These are phyloP conservation scores for Amphipyra berbera DNA, from an alignment of 2,888 invertebrate species.

Conservation along the genomic window DNA sequence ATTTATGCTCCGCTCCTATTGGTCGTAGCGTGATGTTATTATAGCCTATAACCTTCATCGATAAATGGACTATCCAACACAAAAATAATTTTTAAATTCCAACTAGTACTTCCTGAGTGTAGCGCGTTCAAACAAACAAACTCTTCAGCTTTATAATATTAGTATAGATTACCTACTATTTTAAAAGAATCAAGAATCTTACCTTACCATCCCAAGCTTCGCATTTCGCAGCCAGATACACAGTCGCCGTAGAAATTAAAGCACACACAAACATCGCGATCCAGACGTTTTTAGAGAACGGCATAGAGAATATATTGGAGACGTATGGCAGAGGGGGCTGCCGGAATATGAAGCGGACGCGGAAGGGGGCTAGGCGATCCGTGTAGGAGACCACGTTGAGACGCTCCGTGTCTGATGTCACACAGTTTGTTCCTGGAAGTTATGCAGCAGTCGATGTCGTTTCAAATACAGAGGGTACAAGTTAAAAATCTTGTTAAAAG, in stretches of 20 bases:
- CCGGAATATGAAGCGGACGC: constrained; percentile 90
- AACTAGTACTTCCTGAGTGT: too few species aligned
- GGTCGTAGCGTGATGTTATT: too few species aligned
- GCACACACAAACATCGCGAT: constrained; percentile 82
- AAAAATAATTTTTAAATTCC: too few species aligned
- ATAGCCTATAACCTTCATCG: too few species aligned
- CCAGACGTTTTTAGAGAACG: constrained; percentile 91
- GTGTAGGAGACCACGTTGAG: constrained; percentile 81
- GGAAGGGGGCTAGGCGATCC: constrained; percentile 82
- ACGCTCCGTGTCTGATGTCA: constrained; percentile 65
- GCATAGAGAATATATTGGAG: constrained; percentile 91
- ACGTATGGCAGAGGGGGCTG: constrained; percentile 92
- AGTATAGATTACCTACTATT: too few species aligned
- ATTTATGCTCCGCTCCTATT: too few species aligned
- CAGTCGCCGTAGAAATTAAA: constrained; percentile 69
- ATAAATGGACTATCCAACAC: too few species aligned
- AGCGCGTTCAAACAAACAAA: too few species aligned
- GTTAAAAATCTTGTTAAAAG: too few species aligned
- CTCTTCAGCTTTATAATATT: too few species aligned
- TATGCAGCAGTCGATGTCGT: too few species aligned
- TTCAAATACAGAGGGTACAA: too few species aligned
- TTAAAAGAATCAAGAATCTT: neutral
- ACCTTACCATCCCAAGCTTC: constrained; percentile 68
- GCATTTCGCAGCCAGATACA: constrained; percentile 79
- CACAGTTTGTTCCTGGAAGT: constrained; percentile 75